phyloP scores from a whole-genome alignment of 1,140 invertebrate species.

The Achatina immaculata region DNA sequence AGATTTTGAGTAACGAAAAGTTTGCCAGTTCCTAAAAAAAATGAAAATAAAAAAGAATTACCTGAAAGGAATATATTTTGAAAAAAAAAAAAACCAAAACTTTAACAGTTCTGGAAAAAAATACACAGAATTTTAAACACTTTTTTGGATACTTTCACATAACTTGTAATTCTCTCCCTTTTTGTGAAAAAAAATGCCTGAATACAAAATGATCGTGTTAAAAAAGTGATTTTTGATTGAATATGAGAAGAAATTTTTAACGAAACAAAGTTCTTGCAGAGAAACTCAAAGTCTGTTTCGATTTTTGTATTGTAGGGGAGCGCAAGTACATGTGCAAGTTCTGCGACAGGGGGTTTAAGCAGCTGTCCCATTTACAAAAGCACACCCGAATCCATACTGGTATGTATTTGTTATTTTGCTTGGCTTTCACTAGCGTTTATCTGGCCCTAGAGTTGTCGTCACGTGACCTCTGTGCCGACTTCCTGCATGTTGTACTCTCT shows the following conservation, averaged over 20 bases:
- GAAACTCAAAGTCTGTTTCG: conserved; percentile 25
- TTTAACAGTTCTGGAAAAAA: too few relatives aligned
- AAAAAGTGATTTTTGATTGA: too few relatives aligned
- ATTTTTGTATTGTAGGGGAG: conserved; percentile 74
- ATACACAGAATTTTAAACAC: too few relatives aligned
- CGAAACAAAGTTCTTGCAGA: too few relatives aligned
- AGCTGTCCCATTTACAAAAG: conserved; percentile 98
- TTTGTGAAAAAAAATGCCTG: too few relatives aligned
- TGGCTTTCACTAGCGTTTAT: neutral
- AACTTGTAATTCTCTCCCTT: too few relatives aligned
- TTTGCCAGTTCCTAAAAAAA: neutral
- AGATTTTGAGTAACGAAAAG: conserved; percentile 9
- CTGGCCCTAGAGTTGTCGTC: neutral
- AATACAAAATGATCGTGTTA: too few relatives aligned
- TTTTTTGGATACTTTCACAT: too few relatives aligned
- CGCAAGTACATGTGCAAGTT: conserved; percentile 83
- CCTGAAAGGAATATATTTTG: too few relatives aligned
- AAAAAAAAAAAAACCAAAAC: neutral
- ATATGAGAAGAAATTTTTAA: too few relatives aligned
- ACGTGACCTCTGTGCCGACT: neutral
- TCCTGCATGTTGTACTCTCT: neutral
- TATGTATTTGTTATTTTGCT: conserved; percentile 32
- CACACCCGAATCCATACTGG: conserved; percentile 97
- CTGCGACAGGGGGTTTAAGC: conserved; percentile 98
- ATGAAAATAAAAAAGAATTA: too few relatives aligned